Conservation (phyloP, 2,888 invertebrate genomes). For the Monoplex corrugatus region DNA sequence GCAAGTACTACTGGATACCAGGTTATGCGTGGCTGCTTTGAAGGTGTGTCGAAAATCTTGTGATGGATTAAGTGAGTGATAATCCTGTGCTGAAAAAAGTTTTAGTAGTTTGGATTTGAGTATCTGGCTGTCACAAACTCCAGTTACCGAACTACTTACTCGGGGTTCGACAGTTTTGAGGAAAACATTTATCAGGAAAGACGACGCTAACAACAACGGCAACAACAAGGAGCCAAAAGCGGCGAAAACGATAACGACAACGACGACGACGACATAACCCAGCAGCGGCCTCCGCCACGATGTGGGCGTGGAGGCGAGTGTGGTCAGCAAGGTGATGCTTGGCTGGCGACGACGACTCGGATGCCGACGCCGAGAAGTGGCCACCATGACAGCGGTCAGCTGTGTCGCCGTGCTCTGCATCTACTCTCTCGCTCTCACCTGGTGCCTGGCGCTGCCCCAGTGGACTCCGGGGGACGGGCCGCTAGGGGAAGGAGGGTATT, state of each 20-base stretch:
- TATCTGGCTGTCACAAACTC: no score
- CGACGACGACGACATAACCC: background rate
- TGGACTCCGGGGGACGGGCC: slow-evolving; percentile 11
- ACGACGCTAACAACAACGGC: background rate
- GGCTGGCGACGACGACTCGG: slow-evolving; percentile 46
- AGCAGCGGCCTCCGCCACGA: slow-evolving; percentile 44
- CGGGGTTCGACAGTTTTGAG: background rate
- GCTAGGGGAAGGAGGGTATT: background rate
- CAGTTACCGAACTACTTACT: no score
- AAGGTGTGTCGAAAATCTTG: no score
- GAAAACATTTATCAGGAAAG: background rate
- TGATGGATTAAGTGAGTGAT: no score
- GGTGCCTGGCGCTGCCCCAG: slow-evolving; percentile 46
- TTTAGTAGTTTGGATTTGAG: no score
- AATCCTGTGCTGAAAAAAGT: background rate
- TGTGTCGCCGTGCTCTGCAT: slow-evolving; percentile 47
- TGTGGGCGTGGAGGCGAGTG: slow-evolving; percentile 34
- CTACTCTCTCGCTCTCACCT: slow-evolving; percentile 50
- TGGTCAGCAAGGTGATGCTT: slow-evolving; percentile 43
- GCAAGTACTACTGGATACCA: no score
- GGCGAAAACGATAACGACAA: background rate
- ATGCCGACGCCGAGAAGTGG: slow-evolving; percentile 51
- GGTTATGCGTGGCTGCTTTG: no score
- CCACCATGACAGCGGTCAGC: slow-evolving; percentile 48
- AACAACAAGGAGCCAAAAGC: background rate